These are phyloP conservation scores for Hyla sarda DNA, from an alignment of 2,113 vertebrate genomes.

Conservation along the genomic window DNA sequence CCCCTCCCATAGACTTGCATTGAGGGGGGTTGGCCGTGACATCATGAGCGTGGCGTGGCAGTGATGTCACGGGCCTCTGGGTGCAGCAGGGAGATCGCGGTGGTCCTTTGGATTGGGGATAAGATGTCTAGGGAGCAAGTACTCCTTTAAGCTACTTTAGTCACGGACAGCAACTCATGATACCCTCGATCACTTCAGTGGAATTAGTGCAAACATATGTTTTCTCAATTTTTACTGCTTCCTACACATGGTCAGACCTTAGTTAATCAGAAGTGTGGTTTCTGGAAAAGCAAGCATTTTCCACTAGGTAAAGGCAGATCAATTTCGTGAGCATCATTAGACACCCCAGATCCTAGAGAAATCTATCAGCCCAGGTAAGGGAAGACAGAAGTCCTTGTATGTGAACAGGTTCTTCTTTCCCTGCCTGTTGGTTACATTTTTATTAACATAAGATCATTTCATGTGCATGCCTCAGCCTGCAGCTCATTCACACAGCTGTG, in stretches of 20 bases:
- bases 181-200: background rate
- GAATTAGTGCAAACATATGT: constrained; percentile 17
- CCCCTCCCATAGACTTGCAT: too few relatives aligned
- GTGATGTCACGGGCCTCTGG: too few relatives aligned
- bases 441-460: background rate
- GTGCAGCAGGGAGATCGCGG: too few relatives aligned
- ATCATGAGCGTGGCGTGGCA: too few relatives aligned
- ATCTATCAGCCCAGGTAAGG: too few relatives aligned
- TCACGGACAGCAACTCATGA: background rate
- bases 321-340: background rate
- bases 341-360: background rate
- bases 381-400: background rate
- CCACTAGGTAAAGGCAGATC: background rate
- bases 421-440: background rate
- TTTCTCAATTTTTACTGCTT: background rate
- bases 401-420: constrained; percentile 21
- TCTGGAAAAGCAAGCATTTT: background rate
- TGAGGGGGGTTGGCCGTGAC: too few relatives aligned
- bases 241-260: background rate
- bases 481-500: background rate
- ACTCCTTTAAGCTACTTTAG: background rate
- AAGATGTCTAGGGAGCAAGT: too few relatives aligned
- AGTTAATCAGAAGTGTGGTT: background rate
- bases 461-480: constrained; percentile 24
- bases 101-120: too few relatives aligned